phyloP scores from a whole-genome alignment of 2,797 vertebrate species.

The Monodelphis domestica region DNA sequence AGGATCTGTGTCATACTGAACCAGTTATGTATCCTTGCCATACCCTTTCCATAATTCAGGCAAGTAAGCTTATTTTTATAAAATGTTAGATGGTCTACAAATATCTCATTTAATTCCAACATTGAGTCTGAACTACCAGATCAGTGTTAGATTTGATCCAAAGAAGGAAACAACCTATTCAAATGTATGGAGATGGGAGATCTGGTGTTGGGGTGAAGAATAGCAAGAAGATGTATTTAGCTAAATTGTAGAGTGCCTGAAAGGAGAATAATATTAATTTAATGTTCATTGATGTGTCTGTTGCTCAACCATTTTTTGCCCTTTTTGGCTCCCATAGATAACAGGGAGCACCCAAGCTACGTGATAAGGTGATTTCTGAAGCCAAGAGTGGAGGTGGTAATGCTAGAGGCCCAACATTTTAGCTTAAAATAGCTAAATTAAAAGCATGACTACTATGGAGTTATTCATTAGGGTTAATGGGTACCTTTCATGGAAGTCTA shows the following conservation, averaged over 20 bases:
- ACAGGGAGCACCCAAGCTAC: background rate
- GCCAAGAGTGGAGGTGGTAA: background rate
- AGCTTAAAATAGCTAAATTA: conserved; percentile 29
- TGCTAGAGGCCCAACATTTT: background rate
- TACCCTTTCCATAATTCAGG: background rate
- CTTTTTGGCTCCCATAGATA: background rate
- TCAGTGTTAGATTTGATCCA: background rate
- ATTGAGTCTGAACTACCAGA: background rate
- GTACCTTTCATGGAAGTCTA: conserved; percentile 4
- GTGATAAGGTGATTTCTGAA: background rate
- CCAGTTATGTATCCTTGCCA: background rate
- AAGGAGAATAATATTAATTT: background rate
- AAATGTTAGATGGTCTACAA: background rate
- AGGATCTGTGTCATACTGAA: background rate
- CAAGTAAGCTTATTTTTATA: background rate
- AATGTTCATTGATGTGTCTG: background rate
- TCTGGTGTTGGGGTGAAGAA: background rate
- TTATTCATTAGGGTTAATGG: conserved; percentile 30
- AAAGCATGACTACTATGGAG: conserved; percentile 15
- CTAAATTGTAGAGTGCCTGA: background rate
- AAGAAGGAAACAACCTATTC: background rate
- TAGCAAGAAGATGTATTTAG: background rate
- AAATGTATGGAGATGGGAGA: background rate
- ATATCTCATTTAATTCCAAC: background rate
- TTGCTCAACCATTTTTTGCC: background rate